These are phyloP conservation scores for Lycopodina hypogea DNA, from an alignment of 37 sponge, comb jelly and placozoan genomes.

Conservation along the genomic window DNA sequence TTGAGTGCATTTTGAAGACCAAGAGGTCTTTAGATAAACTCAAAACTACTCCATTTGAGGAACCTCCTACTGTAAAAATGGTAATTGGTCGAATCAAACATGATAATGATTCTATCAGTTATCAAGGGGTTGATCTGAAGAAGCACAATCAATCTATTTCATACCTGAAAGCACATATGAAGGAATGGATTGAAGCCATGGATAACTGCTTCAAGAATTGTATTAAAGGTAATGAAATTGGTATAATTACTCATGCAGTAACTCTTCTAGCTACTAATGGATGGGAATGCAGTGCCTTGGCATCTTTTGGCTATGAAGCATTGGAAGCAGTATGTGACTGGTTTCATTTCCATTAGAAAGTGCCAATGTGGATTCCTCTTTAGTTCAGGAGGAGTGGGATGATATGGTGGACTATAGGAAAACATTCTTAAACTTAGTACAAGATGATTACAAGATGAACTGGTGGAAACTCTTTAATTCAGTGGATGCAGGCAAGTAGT, in stretches of 20 bases:
- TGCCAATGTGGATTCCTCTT: constrained; percentile 26
- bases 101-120: constrained; percentile 14
- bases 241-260: constrained; percentile 42
- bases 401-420: constrained; percentile 66
- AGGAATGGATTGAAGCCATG: background rate
- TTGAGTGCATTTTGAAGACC: constrained; percentile 53
- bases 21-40: constrained; percentile 35
- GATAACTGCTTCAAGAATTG: constrained; percentile 9
- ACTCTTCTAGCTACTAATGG: constrained; percentile 69
- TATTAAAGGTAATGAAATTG: constrained; percentile 31
- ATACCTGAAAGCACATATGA: background rate
- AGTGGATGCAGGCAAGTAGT: constrained; percentile 36
- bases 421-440: constrained; percentile 54
- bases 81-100: constrained; percentile 44
- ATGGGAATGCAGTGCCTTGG: constrained; percentile 45
- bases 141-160: background rate
- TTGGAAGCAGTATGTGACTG: constrained; percentile 22
- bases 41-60: constrained; percentile 29
- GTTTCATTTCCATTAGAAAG: constrained; percentile 42
- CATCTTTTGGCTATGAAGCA: constrained; percentile 46
- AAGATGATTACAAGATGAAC: constrained; percentile 22
- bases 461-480: constrained; percentile 78
- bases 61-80: constrained; percentile 60
- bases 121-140: background rate
- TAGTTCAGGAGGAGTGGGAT: constrained; percentile 65